These are phyloP conservation scores for Caenorhabditis sp. DNA, from an alignment of 2,888 invertebrate species.

Conservation along the genomic window DNA sequence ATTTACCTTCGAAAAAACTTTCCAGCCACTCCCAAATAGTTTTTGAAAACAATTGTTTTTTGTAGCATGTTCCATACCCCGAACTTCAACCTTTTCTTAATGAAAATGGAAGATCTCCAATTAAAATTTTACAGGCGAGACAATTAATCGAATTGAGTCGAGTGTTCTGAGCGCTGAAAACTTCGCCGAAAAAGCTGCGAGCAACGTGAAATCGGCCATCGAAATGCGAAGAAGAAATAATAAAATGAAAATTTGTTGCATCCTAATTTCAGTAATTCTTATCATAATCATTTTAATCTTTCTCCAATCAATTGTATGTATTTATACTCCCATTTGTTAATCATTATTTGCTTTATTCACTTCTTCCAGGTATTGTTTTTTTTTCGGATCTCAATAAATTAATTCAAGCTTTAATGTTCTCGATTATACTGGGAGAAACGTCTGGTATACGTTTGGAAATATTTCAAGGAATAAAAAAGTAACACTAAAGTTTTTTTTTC, in stretches of 20 bases:
- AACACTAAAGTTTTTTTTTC: no score
- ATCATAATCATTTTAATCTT: not conserved
- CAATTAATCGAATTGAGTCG: conserved; percentile 2
- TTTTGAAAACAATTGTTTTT: no score
- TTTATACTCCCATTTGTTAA: conserved; percentile 5
- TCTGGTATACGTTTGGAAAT: not conserved
- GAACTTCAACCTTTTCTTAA: not conserved
- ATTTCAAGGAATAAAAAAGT: not conserved
- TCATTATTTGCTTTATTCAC: no score
- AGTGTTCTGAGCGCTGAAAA: conserved; percentile 3
- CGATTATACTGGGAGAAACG: not conserved
- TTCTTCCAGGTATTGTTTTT: not conserved
- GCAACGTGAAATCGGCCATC: conserved; percentile 1
- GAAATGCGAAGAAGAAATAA: not conserved
- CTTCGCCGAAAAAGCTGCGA: not conserved
- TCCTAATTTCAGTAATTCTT: not conserved
- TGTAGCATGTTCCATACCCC: no score
- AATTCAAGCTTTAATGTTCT: not conserved
- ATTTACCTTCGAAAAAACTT: no score
- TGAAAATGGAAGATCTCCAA: not conserved
- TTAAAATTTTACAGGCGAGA: conserved; percentile 9
- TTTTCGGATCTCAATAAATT: not conserved
- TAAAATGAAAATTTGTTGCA: not conserved
- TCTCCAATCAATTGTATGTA: not conserved
- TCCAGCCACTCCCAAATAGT: no score